phyloP scores from a whole-genome alignment of 2,797 vertebrate species.

The Uromys caudimaculatus region DNA sequence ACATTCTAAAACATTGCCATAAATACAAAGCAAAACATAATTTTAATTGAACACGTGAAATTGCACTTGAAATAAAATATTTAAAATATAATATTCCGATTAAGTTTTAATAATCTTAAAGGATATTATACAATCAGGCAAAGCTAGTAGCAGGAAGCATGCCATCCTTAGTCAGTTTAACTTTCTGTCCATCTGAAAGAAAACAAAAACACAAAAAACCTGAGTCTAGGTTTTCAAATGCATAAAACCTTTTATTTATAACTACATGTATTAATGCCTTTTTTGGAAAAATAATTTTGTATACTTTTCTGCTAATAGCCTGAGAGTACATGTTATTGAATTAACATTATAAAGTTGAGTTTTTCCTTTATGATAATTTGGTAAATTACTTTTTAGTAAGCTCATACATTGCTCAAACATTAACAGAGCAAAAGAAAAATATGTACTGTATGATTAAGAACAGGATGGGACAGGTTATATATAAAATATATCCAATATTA shows the following conservation, averaged over 20 bases:
- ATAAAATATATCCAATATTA: background rate
- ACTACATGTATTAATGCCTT: background rate
- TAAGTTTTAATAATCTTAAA: background rate
- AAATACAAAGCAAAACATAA: constrained; percentile 18
- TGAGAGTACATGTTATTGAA: background rate
- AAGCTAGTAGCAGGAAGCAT: background rate
- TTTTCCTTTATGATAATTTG: background rate
- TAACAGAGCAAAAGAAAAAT: constrained; percentile 17
- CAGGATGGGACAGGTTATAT: background rate
- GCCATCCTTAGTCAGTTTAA: background rate
- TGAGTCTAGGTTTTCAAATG: background rate
- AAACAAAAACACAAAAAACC: background rate
- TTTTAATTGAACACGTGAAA: background rate
- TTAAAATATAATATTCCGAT: background rate
- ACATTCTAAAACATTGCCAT: background rate
- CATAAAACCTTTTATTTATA: constrained; percentile 30
- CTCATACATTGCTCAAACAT: constrained; percentile 4
- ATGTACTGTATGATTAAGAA: background rate
- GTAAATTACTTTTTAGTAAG: background rate
- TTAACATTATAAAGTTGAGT: background rate
- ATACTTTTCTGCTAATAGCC: background rate
- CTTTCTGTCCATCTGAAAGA: background rate
- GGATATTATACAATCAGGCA: background rate
- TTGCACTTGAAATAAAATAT: background rate
- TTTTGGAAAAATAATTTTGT: background rate